Conservation (phyloP, 2,888 invertebrate species). For the Clunio marinus region DNA sequence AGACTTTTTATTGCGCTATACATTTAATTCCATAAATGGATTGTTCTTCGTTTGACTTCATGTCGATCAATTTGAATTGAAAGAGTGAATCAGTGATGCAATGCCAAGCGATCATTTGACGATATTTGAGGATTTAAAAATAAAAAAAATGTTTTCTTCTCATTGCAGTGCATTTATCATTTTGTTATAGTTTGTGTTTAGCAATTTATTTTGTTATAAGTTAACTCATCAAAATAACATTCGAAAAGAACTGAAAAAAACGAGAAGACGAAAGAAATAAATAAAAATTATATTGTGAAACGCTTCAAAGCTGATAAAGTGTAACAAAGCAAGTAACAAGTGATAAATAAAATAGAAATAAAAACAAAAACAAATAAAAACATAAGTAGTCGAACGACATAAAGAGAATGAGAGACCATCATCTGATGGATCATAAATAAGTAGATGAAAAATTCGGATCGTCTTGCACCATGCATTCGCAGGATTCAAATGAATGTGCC, state of each 20-base stretch:
- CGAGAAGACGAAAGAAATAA: no score
- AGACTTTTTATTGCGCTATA: neutral
- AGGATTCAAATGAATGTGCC: slow-evolving; percentile 42
- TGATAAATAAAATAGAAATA: neutral
- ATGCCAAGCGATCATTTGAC: no score
- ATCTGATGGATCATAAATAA: slow-evolving; percentile 13
- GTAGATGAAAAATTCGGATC: slow-evolving; percentile 11
- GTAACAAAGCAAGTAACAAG: neutral
- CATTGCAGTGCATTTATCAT: slow-evolving; percentile 8
- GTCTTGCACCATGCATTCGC: slow-evolving; percentile 41
- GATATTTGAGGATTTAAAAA: neutral
- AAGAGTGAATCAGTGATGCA: neutral
- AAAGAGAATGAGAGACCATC: slow-evolving; percentile 29
- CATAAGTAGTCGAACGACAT: neutral
- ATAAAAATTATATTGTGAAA: neutral
- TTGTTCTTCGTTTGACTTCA: neutral
- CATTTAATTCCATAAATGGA: neutral
- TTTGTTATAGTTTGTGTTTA: slow-evolving; percentile 7
- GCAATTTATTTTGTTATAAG: slow-evolving; percentile 12
- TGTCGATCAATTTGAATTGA: neutral
- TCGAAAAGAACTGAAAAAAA: no score
- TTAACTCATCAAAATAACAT: no score
- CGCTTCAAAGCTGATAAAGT: neutral
- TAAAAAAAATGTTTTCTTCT: neutral
- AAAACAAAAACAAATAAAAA: slow-evolving; percentile 3